Base-by-base conservation (phyloP, 30 jellyfish, hydroid and myxozoan genomes). In the Mastigias papua region DNA sequence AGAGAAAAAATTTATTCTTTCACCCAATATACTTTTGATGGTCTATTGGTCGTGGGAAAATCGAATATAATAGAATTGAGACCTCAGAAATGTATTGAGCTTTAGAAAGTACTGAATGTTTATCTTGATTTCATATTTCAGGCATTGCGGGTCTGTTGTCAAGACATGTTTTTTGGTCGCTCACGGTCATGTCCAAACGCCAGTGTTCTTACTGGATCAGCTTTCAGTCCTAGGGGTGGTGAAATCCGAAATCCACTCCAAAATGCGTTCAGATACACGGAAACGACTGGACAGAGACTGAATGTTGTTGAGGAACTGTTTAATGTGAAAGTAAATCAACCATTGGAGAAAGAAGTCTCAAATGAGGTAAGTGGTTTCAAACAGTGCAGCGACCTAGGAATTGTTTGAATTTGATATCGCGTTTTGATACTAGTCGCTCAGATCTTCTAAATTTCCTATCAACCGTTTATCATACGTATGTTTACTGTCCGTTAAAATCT, bases 111-210 rank as follows among this genome's bases (percentile, higher is more conserved):
- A n/a, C n/a, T n/a, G n/a, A n/a, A 42, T 42, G 13, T 42, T 42
- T 8, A 42, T 42, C 25, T 32, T 0, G 46, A 0, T 63, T 7
- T 91, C 34, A n/a, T 13, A 1, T 54, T 68, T 23, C 91, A 95
- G 99, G 97, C 99, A 13, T 80, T 95, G 77, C 87, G 99, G 20
- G 80, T 95, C 57, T 95, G 99, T 83, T 95, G 99, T 79, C 99
- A 95, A 78, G 99, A 95, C 48, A 95, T 90, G 98, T 95, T 95
- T 90, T 90, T 95, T 67, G 95, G 98, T 13, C 96, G 99, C 16
- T 90, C 99, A 3, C 88, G 91, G 8, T 73, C 97, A 19, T 68
- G 95, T 10, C 95, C 97, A 60, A 63, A 97, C 0, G 89, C 77
- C 73, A 48, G 69, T 65, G 48, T 51, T 21, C 73, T 89, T 26